Percentiles rank a stretch among this genome's conserved stretches.
These are phyloP conservation scores for Sycon ciliatum DNA, from an alignment of 37 sponge, comb jelly and placozoan genomes.

Conservation along the genomic window DNA sequence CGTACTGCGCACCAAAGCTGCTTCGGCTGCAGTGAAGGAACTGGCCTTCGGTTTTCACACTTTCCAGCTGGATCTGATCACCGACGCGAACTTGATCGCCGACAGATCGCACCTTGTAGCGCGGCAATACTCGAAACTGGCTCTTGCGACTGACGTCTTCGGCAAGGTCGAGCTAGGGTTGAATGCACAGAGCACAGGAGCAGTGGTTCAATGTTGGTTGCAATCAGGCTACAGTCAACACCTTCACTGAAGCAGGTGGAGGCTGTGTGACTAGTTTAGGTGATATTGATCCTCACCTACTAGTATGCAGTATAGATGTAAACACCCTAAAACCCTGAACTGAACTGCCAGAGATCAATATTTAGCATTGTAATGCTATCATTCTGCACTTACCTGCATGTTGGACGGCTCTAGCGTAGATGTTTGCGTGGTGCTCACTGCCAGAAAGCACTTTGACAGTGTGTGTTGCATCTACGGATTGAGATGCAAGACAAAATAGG, in stretches of 20 bases:
- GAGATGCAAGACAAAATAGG: not conserved
- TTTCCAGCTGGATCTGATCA: conserved; percentile 56
- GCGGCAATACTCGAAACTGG: conserved; percentile 57
- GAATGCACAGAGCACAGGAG: no score
- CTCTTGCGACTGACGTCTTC: conserved; percentile 19
- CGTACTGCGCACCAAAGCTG: not conserved
- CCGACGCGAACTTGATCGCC: conserved; percentile 59
- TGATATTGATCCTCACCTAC: no score
- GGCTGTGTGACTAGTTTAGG: no score
- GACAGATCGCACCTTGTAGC: conserved; percentile 64
- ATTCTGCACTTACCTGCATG: conserved; percentile 36
- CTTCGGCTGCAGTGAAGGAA: conserved; percentile 43
- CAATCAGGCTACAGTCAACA: no score
- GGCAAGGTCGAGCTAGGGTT: not conserved
- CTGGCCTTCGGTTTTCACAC: conserved; percentile 55
- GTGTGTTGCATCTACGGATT: conserved; percentile 38
- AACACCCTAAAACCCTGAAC: no score
- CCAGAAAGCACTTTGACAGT: conserved; percentile 31
- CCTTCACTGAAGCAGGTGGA: no score
- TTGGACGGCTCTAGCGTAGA: conserved; percentile 48
- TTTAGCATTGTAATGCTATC: not conserved
- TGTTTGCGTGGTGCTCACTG: conserved; percentile 34
- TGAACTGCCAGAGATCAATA: not conserved
- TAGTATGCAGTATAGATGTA: no score
- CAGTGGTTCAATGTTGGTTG: no score